Base-by-base conservation (phyloP, 2,888 invertebrate species). In the Cepaea hortensis region DNA sequence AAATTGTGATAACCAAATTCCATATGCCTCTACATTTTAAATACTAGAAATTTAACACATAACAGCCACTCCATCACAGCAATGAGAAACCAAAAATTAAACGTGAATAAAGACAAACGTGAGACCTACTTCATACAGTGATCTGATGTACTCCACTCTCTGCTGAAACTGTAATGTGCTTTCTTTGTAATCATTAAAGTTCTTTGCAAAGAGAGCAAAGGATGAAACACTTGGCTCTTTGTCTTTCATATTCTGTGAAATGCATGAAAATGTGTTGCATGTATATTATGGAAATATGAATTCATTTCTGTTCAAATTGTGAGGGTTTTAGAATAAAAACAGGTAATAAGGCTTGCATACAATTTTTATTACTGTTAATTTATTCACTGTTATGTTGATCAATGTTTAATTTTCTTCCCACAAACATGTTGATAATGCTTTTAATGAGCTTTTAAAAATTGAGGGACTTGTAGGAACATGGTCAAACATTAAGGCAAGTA, bases 181-280 rank as follows among this genome's bases (percentile, higher is more conserved):
- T 86, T 93, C 92, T 91, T 94, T 94, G 90, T 93, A 93, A 68
- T 90, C 89, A 61, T 89, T 88, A 85, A 93, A 93, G 88, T 93
- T 93, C 85, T 93, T 92, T 83, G 94, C 93, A 91, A 92, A 94
- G 35, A 88, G 87, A 50, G 94, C 94, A 92, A 94, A 94, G 7
- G 90, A 91, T 82, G 92, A 92, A 48, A 94, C 91, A n/a, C 88
- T 89, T 50, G 91, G 88, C 79, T 90, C 90, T 84, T 94, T 93
- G 87, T 93, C 89, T 83, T 92, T 92, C 92, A 94, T 90, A 84
- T 92, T 93, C 94, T 94, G 89, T 3, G 88, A 84, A 62, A 35
- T 61, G 35, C 15, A 79, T 61, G 55, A 77, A n/a, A 77, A 9
- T 11, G n/a, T 77, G 55, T 55, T 11, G 11, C 55, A 55, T 55